Evolutionary conservation across 2,888 invertebrate genomes (phyloP).

Genomic region (Drosophila stalkeri): DNA sequence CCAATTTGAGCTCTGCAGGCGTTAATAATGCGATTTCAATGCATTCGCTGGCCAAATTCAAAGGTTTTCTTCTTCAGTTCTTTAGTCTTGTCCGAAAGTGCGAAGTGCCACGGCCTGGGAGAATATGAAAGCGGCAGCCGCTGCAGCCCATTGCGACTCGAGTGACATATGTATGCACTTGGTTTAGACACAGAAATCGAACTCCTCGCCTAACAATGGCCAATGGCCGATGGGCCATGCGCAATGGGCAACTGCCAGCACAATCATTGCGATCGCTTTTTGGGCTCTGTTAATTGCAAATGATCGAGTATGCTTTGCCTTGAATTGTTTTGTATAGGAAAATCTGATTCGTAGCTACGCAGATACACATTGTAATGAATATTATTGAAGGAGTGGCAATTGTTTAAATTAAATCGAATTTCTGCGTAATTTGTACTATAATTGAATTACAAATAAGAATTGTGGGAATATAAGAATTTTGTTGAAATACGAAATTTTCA

Average conservation of each 20-base stretch:
- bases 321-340: background rate
- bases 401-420: too few species aligned
- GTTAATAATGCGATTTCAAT: conserved; percentile 83
- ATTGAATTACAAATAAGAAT: too few species aligned
- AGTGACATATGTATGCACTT: conserved; percentile 85
- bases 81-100: conserved; percentile 54
- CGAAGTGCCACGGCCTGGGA: conserved; percentile 42
- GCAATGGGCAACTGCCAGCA: conserved; percentile 26
- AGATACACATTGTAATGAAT: too few species aligned
- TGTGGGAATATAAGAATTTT: too few species aligned
- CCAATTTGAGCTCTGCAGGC: conserved; percentile 76
- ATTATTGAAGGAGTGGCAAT: too few species aligned
- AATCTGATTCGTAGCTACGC: background rate
- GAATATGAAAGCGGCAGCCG: conserved; percentile 74
- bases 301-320: conserved; percentile 39
- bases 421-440: too few species aligned
- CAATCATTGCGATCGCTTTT: conserved; percentile 59
- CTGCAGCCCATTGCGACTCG: conserved; percentile 40
- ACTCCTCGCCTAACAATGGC: conserved; percentile 72
- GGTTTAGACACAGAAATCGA: conserved; percentile 82
- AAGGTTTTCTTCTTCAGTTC: conserved; percentile 35
- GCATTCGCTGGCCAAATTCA: conserved; percentile 70
- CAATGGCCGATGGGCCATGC: conserved; percentile 44
- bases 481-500: too few species aligned
- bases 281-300: conserved; percentile 59